Conservation (phyloP, 2,888 invertebrate genomes). For the Sarcophaga rosellei region DNA sequence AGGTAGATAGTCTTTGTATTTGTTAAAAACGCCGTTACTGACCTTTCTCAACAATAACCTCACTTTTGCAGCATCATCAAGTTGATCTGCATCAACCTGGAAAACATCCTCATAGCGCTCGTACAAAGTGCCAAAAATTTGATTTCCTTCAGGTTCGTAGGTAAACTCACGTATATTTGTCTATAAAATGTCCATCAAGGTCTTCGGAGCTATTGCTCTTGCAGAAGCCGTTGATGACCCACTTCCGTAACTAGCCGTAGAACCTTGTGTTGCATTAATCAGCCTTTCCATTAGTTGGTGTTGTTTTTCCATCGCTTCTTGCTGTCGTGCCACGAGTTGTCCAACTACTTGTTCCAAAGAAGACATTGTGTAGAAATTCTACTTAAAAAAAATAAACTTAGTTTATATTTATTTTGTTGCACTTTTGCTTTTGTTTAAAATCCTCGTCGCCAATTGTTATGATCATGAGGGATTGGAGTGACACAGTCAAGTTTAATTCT, state of each 20-base stretch:
- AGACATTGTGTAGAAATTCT: background rate
- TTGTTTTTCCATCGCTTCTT: conserved; percentile 42
- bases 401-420: no score
- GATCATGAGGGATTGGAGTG: no score
- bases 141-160: conserved; percentile 16
- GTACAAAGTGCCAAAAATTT: conserved; percentile 11
- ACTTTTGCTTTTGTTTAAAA: no score
- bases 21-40: background rate
- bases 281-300: conserved; percentile 24
- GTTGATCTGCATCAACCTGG: conserved; percentile 2
- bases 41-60: conserved; percentile 14
- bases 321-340: conserved; percentile 30
- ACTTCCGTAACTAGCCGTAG: background rate
- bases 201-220: conserved; percentile 4
- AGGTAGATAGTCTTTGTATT: background rate
- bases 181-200: conserved; percentile 24
- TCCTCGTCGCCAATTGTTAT: no score
- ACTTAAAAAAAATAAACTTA: no score
- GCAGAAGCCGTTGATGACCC: background rate
- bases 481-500: no score
- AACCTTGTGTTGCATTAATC: background rate
- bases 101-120: conserved; percentile 19
- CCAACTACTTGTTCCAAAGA: conserved; percentile 36
- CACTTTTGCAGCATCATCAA: conserved; percentile 5
- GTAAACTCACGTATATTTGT: conserved; percentile 24